Evolutionary conservation across 30 jellyfish, hydroid and myxozoan genomes (phyloP).

Genomic region (Sanderia malayensis): DNA sequence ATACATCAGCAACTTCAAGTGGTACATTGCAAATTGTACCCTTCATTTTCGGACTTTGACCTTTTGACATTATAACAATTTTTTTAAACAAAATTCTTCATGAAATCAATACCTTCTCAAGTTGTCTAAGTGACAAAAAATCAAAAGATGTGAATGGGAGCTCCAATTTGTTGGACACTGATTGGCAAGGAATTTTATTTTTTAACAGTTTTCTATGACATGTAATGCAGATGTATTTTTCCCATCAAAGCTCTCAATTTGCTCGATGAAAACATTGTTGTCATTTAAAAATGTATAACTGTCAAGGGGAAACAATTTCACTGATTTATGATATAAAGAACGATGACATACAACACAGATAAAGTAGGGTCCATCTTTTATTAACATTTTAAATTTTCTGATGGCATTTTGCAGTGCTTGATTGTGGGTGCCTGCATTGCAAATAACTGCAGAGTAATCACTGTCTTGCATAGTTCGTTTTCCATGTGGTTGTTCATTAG

Average conservation of each 20-base stretch:
- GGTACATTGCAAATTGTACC: constrained; percentile 35
- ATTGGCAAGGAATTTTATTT: constrained; percentile 24
- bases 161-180: constrained; percentile 10
- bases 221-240: constrained; percentile 2
- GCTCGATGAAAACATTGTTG: no score
- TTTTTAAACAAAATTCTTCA: constrained; percentile 18
- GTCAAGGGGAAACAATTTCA: no score
- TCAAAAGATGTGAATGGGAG: background rate
- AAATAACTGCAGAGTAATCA: no score
- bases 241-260: background rate
- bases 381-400: no score
- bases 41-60: constrained; percentile 39
- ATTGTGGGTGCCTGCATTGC: no score
- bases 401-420: no score
- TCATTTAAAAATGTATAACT: no score
- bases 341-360: constrained; percentile 37
- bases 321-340: constrained; percentile 13
- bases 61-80: constrained; percentile 36
- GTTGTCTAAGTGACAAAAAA: background rate
- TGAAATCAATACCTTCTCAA: constrained; percentile 13
- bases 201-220: constrained; percentile 17
- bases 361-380: constrained; percentile 44
- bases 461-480: no score
- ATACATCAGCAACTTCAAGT: background rate
- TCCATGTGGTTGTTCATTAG: no score